Conservation (phyloP, 2,797 vertebrate species). For the Coranthus polyacanthus region DNA sequence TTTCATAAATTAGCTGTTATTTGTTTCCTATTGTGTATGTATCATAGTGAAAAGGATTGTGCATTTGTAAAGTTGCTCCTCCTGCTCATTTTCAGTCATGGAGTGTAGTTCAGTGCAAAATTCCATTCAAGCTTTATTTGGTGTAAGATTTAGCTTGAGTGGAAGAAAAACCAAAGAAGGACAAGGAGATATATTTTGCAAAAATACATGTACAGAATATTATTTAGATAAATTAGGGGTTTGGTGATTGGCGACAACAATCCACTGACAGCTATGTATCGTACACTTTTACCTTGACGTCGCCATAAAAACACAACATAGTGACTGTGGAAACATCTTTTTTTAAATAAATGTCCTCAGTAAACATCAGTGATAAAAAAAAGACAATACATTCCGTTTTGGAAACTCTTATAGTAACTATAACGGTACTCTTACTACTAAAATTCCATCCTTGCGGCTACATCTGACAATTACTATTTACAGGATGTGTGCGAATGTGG, state of each 20-base stretch:
- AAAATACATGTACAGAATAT: background rate
- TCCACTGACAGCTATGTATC: no score
- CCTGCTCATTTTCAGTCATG: no score
- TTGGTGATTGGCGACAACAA: no score
- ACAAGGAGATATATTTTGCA: background rate
- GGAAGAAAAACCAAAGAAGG: no score
- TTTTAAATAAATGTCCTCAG: background rate
- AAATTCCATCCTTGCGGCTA: background rate
- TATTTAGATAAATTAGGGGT: no score
- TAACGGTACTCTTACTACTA: background rate
- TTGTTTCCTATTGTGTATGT: background rate
- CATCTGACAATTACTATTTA: constrained; percentile 4
- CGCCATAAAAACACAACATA: background rate
- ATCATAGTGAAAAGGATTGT: no score
- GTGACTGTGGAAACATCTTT: background rate
- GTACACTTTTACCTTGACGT: no score
- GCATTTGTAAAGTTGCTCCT: no score
- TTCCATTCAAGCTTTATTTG: no score
- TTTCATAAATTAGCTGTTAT: background rate
- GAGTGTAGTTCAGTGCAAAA: no score
- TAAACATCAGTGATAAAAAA: background rate
- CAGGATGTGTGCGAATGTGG: constrained; percentile 1
- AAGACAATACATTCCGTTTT: background rate
- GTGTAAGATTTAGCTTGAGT: no score
- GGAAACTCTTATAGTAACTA: background rate